Evolutionary conservation across 1,140 invertebrate genomes (phyloP), one percentile per base, ranked within the genome.

Genomic region (Melanaphis sacchari): DNA sequence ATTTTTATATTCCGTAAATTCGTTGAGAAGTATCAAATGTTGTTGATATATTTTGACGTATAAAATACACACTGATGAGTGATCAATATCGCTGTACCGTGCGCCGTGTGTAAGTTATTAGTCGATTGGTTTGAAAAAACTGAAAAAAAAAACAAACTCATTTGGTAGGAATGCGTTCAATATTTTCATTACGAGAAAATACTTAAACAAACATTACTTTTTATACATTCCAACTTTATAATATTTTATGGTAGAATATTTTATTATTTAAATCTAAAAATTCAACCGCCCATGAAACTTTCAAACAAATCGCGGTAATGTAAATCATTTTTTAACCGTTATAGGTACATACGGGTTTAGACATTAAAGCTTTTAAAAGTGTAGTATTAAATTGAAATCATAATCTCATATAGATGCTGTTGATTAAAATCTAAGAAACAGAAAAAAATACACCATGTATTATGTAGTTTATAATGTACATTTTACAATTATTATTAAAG

Each of bases 101-200:
- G 22, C 21, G 22, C 36, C 38, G 8, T 36, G 15, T 81, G 41
- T 21, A 43, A 21, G 9, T 31, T 21, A 46, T 43, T 43, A 87
- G 41, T 87, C 7, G 31, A 46, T 43, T 21, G 11, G 8, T 46
- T 81, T 87, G 4, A 31, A 43, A 82, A 40, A 40, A 82, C 81
- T 82, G 38, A 82, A 82, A 81, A 82, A 87, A 85, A 82, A 84
- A 84, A n/a, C 54, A 84, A 84, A n/a, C 54, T 54, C 54, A 54
- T 26, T 26, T 24, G 24, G 54, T 31, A 26, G 54, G 54, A 9
- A 54, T 54, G 54, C 26, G 26, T 59, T 6, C 38, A 2, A 22
- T 38, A 36, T 81, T 81, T 84, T 84, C 8, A 41, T 41, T 21
- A 41, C 24, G 3, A 84, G 26, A 41, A 24, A 41, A 84, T 26